Evolutionary conservation across 1,140 invertebrate genomes (phyloP), one percentile per base, ranked within the genome.

Genomic region (Xylocopa sonorina): DNA sequence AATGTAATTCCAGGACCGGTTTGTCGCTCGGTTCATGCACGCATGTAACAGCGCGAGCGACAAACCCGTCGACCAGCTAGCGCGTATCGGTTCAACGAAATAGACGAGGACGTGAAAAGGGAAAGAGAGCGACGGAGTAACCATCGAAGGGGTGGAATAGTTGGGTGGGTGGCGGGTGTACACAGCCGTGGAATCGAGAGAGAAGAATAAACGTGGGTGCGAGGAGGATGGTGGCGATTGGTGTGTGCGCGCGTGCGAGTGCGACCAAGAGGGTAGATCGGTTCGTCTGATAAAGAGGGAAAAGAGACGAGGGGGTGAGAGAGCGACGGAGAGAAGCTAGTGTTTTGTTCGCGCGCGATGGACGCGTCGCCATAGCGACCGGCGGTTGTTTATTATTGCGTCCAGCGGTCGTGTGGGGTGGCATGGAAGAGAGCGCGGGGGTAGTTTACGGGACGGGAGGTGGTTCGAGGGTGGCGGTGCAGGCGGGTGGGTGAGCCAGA

Each of bases 331-430:
- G 78, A 75, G 72, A 57, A 64, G 46, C 29, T 62, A 83, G 88
- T 91, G 91, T 92, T 92, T 92, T 91, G 91, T 92, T 92, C 89
- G 91, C 89, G 90, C 89, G 88, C 90, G 89, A 91, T 90, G 89
- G 87, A 91, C 90, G 90, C 90, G 90, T 93, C 88, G 87, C 91
- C 90, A 93, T 92, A 89, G 91, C 88, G 87, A 93, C 91, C 89
- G 87, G 89, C 85, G 89, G 87, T 92, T 93, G 91, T 93, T 93
- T 93, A 92, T 93, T 92, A 92, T 93, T 93, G 91, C 91, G 90
- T 90, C 89, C 88, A 90, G 89, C 84, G 88, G 83, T 88, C 78
- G 87, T 79, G 75, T 60, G 67, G 66, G 72, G 82, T 72, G 83
- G 85, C 43, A 62, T 60, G 76, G 64, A 48, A 46, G 53, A 69